Base-by-base conservation (phyloP, 2,888 invertebrate species). In the Anorthoa munda region DNA sequence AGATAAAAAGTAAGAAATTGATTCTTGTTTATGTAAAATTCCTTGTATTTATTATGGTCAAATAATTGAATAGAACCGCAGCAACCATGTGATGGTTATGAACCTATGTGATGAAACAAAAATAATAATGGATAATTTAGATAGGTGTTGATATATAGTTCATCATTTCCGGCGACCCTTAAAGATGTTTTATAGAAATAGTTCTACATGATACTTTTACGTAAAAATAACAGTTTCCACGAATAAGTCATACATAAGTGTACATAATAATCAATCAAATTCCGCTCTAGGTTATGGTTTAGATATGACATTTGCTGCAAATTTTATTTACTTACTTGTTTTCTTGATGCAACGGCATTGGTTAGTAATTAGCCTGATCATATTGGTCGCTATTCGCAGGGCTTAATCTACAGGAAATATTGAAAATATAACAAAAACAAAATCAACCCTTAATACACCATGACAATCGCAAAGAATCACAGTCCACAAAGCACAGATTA, bases 381-480 rank as follows among this genome's bases (percentile, higher is more conserved):
- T 91, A 53, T 83, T 95, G 86, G 91, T 90, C 88, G 83, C 79
- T 82, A 87, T 85, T 83, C 75, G 69, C 78, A 86, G 82, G 81
- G 75, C 69, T 86, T 83, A 81, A 84, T 87, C 81, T 88, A 87
- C 84, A 81, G 83, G 90, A 92, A 87, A 88, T 91, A 88, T 83
- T 87, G 91, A 93, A 92, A 93, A 90, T 92, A 85, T 88, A 90
- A 92, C 89, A 93, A 94, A 94, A 96, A 95, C 95, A 95, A 95
- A 94, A 90, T 95, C 93, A 94, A 94, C 94, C 93, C 93, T 90
- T 93, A 92, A 26, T 85, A 93, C 92, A 94, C 94, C 94, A 94
- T 95, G 94, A 95, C 86, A 94, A 89, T 91, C 90, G 85, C 86
- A 84, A 80, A 80, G 81, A 86, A 77, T 72, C 82, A 82, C 79